Evolutionary conservation across 2,113 vertebrate genomes (phyloP), one percentile per base, ranked within the genome.

Genomic region (Platichthys stellatus): DNA sequence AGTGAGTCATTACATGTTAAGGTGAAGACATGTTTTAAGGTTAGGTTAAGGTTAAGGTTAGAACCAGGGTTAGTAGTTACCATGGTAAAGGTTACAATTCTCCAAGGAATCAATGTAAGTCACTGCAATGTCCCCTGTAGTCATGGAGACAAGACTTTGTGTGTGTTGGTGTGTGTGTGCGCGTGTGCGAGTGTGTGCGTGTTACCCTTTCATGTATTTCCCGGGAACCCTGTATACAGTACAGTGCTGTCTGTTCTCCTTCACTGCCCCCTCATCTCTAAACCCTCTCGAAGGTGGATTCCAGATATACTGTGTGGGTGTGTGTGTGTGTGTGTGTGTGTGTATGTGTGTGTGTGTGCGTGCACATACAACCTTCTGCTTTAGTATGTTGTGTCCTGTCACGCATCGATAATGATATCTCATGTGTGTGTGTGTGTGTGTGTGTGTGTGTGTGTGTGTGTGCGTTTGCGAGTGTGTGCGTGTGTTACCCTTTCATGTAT

Each of bases 171-270:
- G 47, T 49, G 47, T 49, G 47, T 18, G 47, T 49, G 47, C 4
- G 43, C 75, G 66, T 83, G 62, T 74, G 71, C 73, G 15, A 31
- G 58, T 18, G 26, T 31, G 26, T 17, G 26, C 0, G 26, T 6
- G 58, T 61, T 61, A 82, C 49, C 64, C 40, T 57, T 67, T 69
- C 4, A 4, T 74, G 31, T 38, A 31, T 49, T 35, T 72, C 21
- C 31, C 9, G 60, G 5, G 5, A 80, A 45, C 17, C 24, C 5
- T 45, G 7, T 24, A 14, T 5, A 65, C 67, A 61, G 60, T n/a
- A 3, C 56, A 61, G 56, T 11, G 2, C 56, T 40, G 8, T 68
- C 0, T 49, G 45, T 65, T 72, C 38, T 61, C 57, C 38, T 73
- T 83, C 43, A 40, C 45, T 40, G 51, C n/a, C 20, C n/a, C 71